Base-by-base conservation (phyloP, 1,140 invertebrate genomes). In the Semibalanus balanoides region DNA sequence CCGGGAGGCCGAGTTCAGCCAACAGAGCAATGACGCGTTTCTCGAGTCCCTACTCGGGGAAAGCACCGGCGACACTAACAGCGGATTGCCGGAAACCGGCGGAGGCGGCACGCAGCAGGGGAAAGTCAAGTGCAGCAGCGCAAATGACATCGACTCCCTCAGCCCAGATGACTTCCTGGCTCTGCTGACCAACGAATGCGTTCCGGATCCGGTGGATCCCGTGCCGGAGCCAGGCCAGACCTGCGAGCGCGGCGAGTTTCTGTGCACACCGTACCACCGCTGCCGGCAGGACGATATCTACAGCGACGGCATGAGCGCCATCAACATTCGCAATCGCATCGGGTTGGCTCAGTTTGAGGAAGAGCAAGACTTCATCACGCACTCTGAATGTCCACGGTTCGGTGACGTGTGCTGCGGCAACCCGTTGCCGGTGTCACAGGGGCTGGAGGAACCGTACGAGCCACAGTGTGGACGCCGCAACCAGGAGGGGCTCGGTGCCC, bases 401-500 rank as follows among this genome's bases (percentile, higher is more conserved):
- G 77, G 80, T 64, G 83, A 84, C 64, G 82, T 84, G 11, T 84
- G 83, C 74, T 84, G 83, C 76, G 78, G 76, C 17, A 78, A 81
- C 25, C 81, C 82, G 3, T 69, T 74, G 29, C 76, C 64, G 30
- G 40, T 75, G 31, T 64, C 9, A 28, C 7, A 28, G 29, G 3
- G 29, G 3, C 28, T 30, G 9, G 3, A 3, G 3, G 11, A 28
- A 9, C 78, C 80, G 14, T 82, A 83, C 77, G 75, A 79, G 25
- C 80, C 81, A 5, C 86, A 87, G 11, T 95, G 93, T 78, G 93
- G 93, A 0, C 85, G 87, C 75, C 84, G 90, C 40, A 90, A 92
- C 80, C 83, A 86, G 0, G 84, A 89, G 0, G 91, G 91, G 3
- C 85, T 93, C 17, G 90, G 88, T 30, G 89, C 90, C 79, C 82